These are phyloP conservation scores for Smithornis capensis DNA, from an alignment of 2,113 vertebrate genomes.

Conservation along the genomic window DNA sequence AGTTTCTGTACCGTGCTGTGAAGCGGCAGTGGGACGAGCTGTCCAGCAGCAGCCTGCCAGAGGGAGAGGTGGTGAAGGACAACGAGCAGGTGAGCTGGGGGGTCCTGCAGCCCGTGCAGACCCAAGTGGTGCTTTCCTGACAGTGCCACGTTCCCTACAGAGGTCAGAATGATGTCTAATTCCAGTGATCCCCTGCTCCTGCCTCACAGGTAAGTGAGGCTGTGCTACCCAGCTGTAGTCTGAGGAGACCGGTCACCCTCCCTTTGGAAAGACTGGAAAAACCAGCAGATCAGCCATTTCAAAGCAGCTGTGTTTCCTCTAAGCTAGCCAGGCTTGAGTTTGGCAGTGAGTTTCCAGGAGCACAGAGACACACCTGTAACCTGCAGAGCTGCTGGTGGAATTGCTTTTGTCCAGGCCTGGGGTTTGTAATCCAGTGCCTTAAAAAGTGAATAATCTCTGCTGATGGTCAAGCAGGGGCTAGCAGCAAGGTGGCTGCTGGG, in stretches of 20 bases:
- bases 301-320: background rate
- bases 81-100: constrained; percentile 84
- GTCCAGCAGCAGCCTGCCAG: constrained; percentile 47
- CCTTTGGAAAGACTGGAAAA: background rate
- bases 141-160: background rate
- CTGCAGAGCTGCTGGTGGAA: background rate
- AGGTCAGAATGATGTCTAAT: background rate
- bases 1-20: constrained; percentile 83
- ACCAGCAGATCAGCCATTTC: background rate
- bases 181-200: background rate
- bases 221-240: background rate
- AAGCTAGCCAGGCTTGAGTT: background rate
- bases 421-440: background rate
- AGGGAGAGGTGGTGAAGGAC: constrained; percentile 80
- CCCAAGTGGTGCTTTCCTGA: background rate
- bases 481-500: background rate
- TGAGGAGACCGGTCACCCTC: background rate
- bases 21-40: constrained; percentile 75
- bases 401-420: background rate
- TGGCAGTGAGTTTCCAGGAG: background rate
- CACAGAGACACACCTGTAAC: background rate
- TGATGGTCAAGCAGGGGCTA: background rate
- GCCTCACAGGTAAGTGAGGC: background rate
- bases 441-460: background rate
- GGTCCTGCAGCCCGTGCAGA: background rate